These are phyloP conservation scores for Ganaspis brasiliensis DNA, from an alignment of 2,888 invertebrate species.

Conservation along the genomic window DNA sequence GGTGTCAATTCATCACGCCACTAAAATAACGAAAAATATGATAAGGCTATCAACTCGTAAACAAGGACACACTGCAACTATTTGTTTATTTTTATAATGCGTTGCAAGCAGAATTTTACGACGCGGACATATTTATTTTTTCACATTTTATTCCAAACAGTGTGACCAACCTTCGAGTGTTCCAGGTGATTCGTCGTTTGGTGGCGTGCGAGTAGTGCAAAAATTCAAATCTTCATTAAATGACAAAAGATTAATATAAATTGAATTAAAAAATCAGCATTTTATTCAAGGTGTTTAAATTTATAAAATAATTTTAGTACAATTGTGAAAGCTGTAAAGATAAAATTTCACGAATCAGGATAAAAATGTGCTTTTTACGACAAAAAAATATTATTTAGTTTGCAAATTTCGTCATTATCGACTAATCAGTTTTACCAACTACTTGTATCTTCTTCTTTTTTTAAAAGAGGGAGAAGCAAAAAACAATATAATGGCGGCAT, in stretches of 20 bases:
- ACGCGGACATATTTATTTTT: neutral
- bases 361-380: too few relatives aligned
- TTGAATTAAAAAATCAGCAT: too few relatives aligned
- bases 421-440: too few relatives aligned
- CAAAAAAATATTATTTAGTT: too few relatives aligned
- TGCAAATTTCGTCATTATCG: too few relatives aligned
- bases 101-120: constrained; percentile 9
- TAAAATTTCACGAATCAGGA: too few relatives aligned
- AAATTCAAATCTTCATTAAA: neutral
- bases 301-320: neutral
- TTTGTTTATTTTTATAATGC: constrained; percentile 25
- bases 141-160: neutral
- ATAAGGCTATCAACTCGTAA: neutral
- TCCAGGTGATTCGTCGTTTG: neutral
- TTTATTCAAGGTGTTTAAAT: neutral
- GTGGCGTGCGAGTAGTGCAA: neutral
- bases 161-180: neutral
- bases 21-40: neutral
- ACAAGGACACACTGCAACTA: constrained; percentile 10
- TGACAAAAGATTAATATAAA: too few relatives aligned
- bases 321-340: too few relatives aligned
- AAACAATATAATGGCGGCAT: too few relatives aligned
- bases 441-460: too few relatives aligned
- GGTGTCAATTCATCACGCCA: constrained; percentile 22
- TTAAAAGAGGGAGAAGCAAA: too few relatives aligned